phyloP scores from a whole-genome alignment of 2,888 invertebrate species.

The Drosophila recens region DNA sequence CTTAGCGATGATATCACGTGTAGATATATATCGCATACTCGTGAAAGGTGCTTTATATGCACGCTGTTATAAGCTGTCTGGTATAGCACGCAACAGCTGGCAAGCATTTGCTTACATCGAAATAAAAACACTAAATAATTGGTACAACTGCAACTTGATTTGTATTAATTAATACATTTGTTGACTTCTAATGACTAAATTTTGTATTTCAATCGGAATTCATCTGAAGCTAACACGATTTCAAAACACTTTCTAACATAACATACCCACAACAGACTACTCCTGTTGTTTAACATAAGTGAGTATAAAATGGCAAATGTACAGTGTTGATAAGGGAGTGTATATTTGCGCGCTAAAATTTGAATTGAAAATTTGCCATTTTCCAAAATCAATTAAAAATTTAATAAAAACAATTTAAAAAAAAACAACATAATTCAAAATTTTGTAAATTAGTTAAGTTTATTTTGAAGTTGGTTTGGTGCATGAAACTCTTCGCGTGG shows the following conservation, averaged over 20 bases:
- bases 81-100: not conserved
- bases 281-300: not conserved
- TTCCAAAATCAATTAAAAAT: too few relatives aligned
- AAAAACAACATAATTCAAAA: too few relatives aligned
- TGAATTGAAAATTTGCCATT: too few relatives aligned
- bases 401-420: too few relatives aligned
- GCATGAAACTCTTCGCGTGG: too few relatives aligned
- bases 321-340: not conserved
- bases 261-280: not conserved
- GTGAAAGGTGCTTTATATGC: not conserved
- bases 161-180: too few relatives aligned
- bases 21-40: not conserved
- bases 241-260: not conserved
- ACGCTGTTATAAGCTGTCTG: not conserved
- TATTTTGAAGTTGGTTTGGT: too few relatives aligned
- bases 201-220: not conserved
- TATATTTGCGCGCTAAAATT: not conserved
- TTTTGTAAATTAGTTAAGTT: too few relatives aligned
- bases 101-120: not conserved
- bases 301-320: not conserved
- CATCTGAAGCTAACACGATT: not conserved
- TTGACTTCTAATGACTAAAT: too few relatives aligned
- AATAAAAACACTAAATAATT: too few relatives aligned
- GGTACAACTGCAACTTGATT: too few relatives aligned
- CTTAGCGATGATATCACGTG: constrained; percentile 7